Percentiles rank a stretch among this genome's conserved stretches.
phyloP scores from a whole-genome alignment of 2,888 invertebrate species.

The Dysmachus trigonus region DNA sequence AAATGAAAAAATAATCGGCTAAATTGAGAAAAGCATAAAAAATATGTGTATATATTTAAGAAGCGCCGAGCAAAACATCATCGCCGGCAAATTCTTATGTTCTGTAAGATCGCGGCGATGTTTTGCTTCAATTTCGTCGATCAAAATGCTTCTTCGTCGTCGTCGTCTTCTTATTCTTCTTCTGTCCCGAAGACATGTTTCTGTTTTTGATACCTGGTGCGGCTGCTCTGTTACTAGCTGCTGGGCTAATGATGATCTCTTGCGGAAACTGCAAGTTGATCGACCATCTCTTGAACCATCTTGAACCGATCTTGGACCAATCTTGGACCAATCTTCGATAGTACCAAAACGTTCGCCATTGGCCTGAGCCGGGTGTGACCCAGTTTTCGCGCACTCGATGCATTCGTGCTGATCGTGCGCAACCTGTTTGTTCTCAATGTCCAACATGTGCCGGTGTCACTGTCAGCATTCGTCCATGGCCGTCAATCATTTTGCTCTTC shows the following conservation, averaged over 20 bases:
- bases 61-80: neutral
- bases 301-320: neutral
- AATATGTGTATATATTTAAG: neutral
- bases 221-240: neutral
- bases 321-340: neutral
- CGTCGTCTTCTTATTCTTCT: no score
- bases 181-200: neutral
- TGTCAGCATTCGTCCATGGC: neutral
- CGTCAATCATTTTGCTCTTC: constrained; percentile 9
- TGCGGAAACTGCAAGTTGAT: constrained; percentile 1
- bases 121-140: constrained; percentile 5
- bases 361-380: neutral
- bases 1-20: neutral
- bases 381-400: neutral
- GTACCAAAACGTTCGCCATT: neutral
- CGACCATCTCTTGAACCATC: neutral
- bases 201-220: neutral
- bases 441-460: neutral
- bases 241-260: neutral
- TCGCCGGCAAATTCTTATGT: neutral
- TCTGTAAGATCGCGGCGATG: neutral
- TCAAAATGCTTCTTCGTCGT: neutral
- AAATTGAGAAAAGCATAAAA: neutral
- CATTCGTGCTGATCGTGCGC: neutral
- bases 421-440: neutral